These are phyloP conservation scores for Chlorodrepanis virens DNA, from an alignment of 2,113 vertebrate species.

Conservation along the genomic window DNA sequence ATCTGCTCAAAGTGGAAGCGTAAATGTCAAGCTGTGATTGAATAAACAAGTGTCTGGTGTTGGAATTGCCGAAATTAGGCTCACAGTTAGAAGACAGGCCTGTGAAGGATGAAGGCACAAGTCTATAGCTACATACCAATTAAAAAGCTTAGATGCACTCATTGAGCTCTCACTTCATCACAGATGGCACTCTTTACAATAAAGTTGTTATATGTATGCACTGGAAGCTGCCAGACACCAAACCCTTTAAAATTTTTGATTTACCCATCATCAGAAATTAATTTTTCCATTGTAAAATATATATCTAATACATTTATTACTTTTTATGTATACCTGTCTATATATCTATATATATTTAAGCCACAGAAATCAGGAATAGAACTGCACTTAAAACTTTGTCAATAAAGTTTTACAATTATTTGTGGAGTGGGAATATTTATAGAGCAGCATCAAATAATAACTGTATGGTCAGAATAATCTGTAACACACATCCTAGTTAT, in stretches of 20 bases:
- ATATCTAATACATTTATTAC: background rate
- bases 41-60: background rate
- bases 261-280: background rate
- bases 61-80: background rate
- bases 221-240: background rate
- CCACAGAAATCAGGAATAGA: background rate
- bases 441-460: background rate
- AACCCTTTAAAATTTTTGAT: background rate
- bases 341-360: background rate
- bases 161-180: background rate
- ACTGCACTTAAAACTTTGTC: background rate
- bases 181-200: background rate
- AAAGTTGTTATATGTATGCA: background rate
- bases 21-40: background rate
- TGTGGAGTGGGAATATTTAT: background rate
- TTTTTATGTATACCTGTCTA: background rate
- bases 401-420: background rate
- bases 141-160: background rate
- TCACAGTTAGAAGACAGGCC: background rate
- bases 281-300: background rate
- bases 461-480: background rate
- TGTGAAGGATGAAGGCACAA: background rate
- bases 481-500: background rate
- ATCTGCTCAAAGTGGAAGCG: background rate
- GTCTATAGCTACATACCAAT: background rate